Percentiles rank a stretch among this genome's conserved stretches.
phyloP scores from a whole-genome alignment of 1,140 invertebrate species.

The Philotrypesis tridentata region DNA sequence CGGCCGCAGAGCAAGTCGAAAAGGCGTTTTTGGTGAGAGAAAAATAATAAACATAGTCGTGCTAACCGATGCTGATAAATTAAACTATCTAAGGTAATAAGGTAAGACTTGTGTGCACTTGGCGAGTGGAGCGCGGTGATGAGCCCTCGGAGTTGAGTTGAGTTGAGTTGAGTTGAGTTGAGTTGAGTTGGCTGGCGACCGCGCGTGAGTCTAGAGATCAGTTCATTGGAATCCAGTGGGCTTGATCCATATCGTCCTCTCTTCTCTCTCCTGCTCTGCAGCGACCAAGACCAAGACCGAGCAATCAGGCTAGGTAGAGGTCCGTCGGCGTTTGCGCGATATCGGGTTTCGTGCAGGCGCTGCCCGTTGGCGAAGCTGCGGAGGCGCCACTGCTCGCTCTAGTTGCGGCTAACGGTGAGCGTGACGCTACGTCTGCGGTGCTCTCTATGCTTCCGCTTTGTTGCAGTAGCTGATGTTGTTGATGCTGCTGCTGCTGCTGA shows the following conservation, averaged over 20 bases:
- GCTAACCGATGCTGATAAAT: conserved; percentile 69
- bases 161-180: too few relatives aligned
- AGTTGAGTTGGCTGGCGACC: not conserved
- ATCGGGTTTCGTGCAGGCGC: conserved; percentile 80
- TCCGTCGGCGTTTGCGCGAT: conserved; percentile 70
- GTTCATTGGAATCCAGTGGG: conserved; percentile 19
- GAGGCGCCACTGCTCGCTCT: conserved; percentile 81
- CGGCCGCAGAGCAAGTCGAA: not conserved
- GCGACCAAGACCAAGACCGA: not conserved
- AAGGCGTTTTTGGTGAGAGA: not conserved
- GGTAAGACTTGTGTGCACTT: conserved; percentile 41
- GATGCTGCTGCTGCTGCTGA: not conserved
- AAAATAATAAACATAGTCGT: conserved; percentile 59
- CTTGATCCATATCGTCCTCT: not conserved
- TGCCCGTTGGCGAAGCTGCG: conserved; percentile 82
- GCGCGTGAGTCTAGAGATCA: conserved; percentile 40
- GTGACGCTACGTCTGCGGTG: conserved; percentile 72
- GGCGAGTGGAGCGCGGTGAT: not conserved
- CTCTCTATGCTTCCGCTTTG: conserved; percentile 58
- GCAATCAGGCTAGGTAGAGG: conserved; percentile 71
- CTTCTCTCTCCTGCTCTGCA: conserved; percentile 34
- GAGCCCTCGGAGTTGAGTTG: too few relatives aligned
- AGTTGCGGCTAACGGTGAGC: conserved; percentile 81
- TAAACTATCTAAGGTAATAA: conserved; percentile 69
- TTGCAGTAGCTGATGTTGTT: not conserved